Percentiles rank a stretch among this genome's conserved stretches.
Conservation (phyloP, 2,113 vertebrate genomes). For the Rhagologus leucostigma region DNA sequence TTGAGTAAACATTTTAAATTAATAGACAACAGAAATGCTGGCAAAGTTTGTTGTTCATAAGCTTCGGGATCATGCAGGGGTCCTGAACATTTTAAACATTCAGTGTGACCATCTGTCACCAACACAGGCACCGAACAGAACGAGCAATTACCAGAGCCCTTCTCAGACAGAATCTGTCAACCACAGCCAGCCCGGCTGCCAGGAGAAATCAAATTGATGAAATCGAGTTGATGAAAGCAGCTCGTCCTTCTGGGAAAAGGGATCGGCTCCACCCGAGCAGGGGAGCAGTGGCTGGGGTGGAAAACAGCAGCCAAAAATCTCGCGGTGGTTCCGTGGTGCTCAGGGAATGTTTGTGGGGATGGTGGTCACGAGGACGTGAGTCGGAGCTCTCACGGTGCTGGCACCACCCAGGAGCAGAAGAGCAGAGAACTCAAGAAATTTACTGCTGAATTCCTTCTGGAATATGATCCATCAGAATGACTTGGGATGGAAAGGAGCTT, state of each 20-base stretch:
- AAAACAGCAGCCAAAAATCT: background rate
- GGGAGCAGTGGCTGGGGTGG: background rate
- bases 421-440: background rate
- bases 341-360: background rate
- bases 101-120: constrained; percentile 77
- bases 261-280: background rate
- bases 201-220: constrained; percentile 53
- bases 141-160: constrained; percentile 71
- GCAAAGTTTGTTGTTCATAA: constrained; percentile 41
- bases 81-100: constrained; percentile 65
- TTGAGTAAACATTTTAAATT: constrained; percentile 25
- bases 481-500: background rate
- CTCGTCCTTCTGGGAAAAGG: constrained; percentile 7
- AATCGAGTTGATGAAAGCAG: constrained; percentile 43
- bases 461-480: background rate
- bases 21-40: constrained; percentile 59
- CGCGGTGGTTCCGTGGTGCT: background rate
- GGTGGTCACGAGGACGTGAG: background rate
- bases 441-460: background rate
- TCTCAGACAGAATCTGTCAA: constrained; percentile 73
- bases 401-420: background rate
- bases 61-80: constrained; percentile 46
- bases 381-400: background rate
- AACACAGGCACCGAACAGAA: constrained; percentile 54
- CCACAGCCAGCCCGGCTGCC: constrained; percentile 53